phyloP scores from a whole-genome alignment of 2,797 vertebrate species.

The Helarctos malayanus region DNA sequence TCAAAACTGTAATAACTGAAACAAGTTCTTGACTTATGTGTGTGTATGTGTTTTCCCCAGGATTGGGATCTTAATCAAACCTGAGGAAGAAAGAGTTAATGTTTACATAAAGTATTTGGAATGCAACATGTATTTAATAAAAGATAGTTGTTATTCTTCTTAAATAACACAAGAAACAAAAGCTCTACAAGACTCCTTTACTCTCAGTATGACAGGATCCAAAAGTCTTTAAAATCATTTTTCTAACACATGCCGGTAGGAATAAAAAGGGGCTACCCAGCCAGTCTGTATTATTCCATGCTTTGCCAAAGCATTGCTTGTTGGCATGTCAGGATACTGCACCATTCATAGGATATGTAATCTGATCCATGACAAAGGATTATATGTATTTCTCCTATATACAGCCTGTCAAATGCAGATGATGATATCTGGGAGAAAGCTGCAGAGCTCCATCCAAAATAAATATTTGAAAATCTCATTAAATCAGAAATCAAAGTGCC shows the following conservation, averaged over 20 bases:
- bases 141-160: neutral
- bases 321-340: neutral
- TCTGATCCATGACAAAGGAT: neutral
- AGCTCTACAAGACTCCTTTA: neutral
- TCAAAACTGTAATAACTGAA: neutral
- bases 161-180: neutral
- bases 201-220: neutral
- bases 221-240: neutral
- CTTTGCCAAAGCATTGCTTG: neutral
- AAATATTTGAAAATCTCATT: constrained; percentile 22
- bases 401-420: neutral
- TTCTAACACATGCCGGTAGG: neutral
- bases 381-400: neutral
- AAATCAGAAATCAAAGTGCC: constrained; percentile 13
- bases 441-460: neutral
- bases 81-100: neutral
- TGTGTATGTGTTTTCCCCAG: neutral
- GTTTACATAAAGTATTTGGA: neutral
- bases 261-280: neutral
- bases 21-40: neutral
- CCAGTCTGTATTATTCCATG: neutral
- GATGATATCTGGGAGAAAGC: neutral
- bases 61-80: neutral
- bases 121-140: neutral
- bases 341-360: neutral